Evolutionary conservation across 2,888 invertebrate genomes (phyloP), one percentile per base, ranked within the genome.

Genomic region (Poecilobothrus nobilitatus): DNA sequence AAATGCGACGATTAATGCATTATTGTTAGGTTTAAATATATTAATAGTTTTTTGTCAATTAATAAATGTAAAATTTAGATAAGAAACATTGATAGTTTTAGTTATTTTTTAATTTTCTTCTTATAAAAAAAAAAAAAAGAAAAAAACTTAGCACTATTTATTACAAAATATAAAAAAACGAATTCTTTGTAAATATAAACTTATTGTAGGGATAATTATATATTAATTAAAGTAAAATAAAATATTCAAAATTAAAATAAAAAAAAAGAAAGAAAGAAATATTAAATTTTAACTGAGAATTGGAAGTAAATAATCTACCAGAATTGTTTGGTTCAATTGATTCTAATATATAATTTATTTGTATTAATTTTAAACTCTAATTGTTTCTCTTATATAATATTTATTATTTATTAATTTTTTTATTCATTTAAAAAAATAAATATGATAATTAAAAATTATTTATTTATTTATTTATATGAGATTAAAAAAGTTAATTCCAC

Each of bases 11-110:
- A 65, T 68, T 61, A 71, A 65, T 65, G 22, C 70, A 21, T 22
- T 66, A 12, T 33, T 73, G 27, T 37, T 73, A 63, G 63, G 70
- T 20, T 65, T 69, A 67, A 27, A 71, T 62, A 22, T 71, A 33
- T 33, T 73, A n/a, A 70, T 64, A 65, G 70, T 66, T 69, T 63
- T 71, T 67, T 67, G 71, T 72, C 72, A 72, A 72, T 72, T 72
- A 69, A 69, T 44, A 18, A 67, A 34, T 15, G 53, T 67, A 44
- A 68, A 69, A 63, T 68, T 71, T 65, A 72, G 72, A 67, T 72
- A 72, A 71, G 71, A 71, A 9, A 37, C 4, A 20, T 34, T 33
- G 1, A 34, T 37, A 37, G 15, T 64, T 33, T 27, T 64, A 64
- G 53, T 53, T 53, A 53, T 53, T 6, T 63, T 6, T 63, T 18